A percentile compares a stretch with the other conserved stretches of the same genome.
Conservation (phyloP, 2,797 vertebrate genomes). For the Sebastes melanostomus region DNA sequence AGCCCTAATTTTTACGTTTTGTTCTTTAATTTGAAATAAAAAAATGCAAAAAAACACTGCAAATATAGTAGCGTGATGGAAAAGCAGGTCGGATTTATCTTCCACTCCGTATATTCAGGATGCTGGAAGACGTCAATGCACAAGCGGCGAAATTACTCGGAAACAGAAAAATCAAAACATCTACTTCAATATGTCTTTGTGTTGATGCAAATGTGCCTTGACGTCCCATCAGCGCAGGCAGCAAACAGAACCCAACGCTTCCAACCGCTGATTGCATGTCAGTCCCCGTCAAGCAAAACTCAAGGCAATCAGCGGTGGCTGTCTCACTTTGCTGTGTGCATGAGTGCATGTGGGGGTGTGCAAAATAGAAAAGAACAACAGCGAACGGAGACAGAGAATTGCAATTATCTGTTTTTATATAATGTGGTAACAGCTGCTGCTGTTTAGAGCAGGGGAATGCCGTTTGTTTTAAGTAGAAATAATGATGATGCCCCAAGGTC, state of each 20-base stretch:
- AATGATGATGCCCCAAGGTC: conserved; percentile 48
- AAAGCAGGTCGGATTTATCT: background rate
- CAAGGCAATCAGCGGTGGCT: conserved; percentile 30
- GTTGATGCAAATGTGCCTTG: background rate
- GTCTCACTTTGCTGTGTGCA: conserved; percentile 16
- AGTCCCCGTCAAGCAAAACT: conserved; percentile 12
- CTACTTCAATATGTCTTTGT: conserved; percentile 21
- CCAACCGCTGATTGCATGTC: conserved; percentile 23
- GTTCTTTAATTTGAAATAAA: background rate
- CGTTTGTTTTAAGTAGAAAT: conserved; percentile 49
- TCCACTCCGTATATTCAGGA: background rate
- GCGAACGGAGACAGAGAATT: conserved; percentile 10
- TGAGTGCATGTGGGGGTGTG: conserved; percentile 19
- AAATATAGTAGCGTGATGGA: background rate
- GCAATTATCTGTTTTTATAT: conserved; percentile 57
- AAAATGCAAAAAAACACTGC: too few relatives aligned
- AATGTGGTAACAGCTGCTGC: conserved; percentile 49
- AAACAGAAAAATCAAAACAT: conserved; percentile 6
- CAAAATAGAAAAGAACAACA: conserved; percentile 4
- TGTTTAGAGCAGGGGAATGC: conserved; percentile 8
- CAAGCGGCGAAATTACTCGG: background rate
- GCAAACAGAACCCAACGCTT: background rate
- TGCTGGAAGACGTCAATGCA: background rate
- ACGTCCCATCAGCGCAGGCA: background rate
- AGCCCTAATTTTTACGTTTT: background rate